Evolutionary conservation across 2,888 invertebrate genomes (phyloP).

Genomic region (Dysmachus trigonus): DNA sequence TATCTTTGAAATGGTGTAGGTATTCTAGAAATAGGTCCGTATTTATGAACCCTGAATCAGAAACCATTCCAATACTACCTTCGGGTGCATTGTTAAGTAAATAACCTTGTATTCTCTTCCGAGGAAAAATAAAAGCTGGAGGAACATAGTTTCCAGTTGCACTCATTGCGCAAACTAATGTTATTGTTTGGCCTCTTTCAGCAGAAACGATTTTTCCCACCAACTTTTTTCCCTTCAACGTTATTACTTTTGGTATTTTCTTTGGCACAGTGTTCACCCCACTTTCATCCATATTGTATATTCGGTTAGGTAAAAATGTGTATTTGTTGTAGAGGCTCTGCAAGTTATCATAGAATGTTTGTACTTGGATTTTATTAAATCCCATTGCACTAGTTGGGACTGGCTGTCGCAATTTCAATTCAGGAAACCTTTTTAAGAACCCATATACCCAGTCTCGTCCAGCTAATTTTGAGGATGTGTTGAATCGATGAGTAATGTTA

Average conservation of each 20-base stretch:
- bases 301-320: background rate
- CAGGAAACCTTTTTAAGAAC: background rate
- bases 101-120: background rate
- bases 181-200: background rate
- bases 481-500: background rate
- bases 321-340: background rate
- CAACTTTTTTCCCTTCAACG: background rate
- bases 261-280: background rate
- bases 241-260: background rate
- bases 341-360: background rate
- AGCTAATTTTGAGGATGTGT: background rate
- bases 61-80: constrained; percentile 1
- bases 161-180: constrained; percentile 7
- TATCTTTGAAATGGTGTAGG: background rate
- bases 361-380: constrained; percentile 4
- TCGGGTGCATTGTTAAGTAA: constrained; percentile 3
- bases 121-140: background rate
- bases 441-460: constrained; percentile 7
- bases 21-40: background rate
- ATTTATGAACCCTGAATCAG: constrained; percentile 32
- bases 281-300: background rate
- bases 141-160: background rate
- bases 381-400: background rate
- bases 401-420: constrained; percentile 21
- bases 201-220: constrained; percentile 7